phyloP scores from a whole-genome alignment of 2,797 vertebrate genomes.

The Coilia nasus region DNA sequence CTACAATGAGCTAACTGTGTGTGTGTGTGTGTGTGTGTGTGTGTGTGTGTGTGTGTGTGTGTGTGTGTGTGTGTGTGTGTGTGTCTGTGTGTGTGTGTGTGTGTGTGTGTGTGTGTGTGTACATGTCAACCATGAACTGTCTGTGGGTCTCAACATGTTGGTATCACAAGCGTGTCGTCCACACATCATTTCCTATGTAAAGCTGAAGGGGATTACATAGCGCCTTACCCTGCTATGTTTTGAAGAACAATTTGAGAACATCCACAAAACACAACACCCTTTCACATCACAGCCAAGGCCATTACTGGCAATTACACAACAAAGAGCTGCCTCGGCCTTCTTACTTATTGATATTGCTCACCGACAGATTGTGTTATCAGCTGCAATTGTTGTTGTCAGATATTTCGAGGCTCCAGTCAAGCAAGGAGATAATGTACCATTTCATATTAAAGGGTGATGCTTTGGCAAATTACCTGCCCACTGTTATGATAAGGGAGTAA shows the following conservation, averaged over 20 bases:
- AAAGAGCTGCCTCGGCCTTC: constrained; percentile 26
- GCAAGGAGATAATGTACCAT: constrained; percentile 39
- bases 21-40: background rate
- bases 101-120: background rate
- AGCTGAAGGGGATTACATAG: background rate
- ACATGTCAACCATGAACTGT: background rate
- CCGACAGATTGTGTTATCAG: constrained; percentile 25
- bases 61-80: no score
- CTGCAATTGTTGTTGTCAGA: background rate
- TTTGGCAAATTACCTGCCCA: constrained; percentile 37
- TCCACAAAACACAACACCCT: constrained; percentile 40
- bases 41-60: constrained; percentile 23
- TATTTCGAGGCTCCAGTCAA: constrained; percentile 35
- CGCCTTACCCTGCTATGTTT: background rate
- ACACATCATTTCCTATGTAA: background rate
- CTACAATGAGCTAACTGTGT: background rate
- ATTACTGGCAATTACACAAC: constrained; percentile 47
- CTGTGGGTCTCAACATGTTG: background rate
- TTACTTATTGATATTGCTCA: constrained; percentile 43
- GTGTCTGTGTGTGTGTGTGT: no score
- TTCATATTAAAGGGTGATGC: constrained; percentile 44
- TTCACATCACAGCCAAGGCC: constrained; percentile 28
- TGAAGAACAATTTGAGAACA: constrained; percentile 44
- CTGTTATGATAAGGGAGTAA: constrained; percentile 38
- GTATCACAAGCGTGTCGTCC: background rate